Base-by-base conservation (phyloP, 1,140 invertebrate species). In the Armadillidium nasatum region DNA sequence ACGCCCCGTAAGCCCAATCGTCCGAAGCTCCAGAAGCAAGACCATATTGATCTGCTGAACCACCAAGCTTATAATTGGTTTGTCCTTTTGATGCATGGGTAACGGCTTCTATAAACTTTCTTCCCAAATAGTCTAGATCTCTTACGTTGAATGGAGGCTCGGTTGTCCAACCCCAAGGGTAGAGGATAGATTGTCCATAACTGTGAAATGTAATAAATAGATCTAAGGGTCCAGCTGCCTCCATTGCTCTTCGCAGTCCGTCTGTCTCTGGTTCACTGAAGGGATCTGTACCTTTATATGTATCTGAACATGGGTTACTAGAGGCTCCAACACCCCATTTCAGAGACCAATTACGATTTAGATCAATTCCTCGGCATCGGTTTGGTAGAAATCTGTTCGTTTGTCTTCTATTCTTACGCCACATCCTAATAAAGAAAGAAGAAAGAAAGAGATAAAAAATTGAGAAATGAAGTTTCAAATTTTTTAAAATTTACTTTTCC, bases 191-290 rank as follows among this genome's bases (percentile, higher is more conserved):
- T 86, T 95, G 93, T 0, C 93, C 93, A 81, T 95, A 96, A 71
- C 93, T 93, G 84, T 97, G 94, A 80, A 96, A 89, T 4, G 93
- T 92, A 33, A 96, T 82, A 79, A 94, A 96, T 10, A 90, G 89
- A 81, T 91, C 89, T 0, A 92, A 80, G 44, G 74, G 68, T 21
- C 70, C 22, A n/a, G 78, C 66, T 10, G 66, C 67, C 22, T 79
- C 76, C 43, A 85, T 79, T 13, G 82, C 71, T 15, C 82, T 76
- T 54, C 78, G 68, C 0, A 84, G 76, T 15, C 83, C 84, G 10
- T 73, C 23, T 9, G 82, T 84, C 79, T 85, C 85, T 4, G 81
- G 83, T 74, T 85, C 85, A 11, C 84, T 85, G 73, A 85, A 83
- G 11, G 85, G 88, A 15, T 83, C 78, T 85, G 84, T 85, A 45